Evolutionary conservation across 2,888 invertebrate species (phyloP).

Genomic region (Lordiphosa andalusiaca): DNA sequence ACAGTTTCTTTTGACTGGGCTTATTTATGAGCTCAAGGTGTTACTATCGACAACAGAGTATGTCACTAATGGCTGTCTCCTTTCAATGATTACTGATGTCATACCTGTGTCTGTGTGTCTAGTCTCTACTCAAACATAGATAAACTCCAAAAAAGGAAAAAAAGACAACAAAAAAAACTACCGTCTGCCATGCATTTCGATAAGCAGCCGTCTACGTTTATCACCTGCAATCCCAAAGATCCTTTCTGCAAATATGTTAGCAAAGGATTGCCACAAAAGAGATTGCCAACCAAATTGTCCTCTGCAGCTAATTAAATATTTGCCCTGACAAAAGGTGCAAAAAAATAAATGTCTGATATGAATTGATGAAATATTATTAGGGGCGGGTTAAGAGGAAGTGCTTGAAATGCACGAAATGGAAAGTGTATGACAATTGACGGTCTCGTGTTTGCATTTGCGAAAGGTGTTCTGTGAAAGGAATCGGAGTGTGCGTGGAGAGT

Average conservation of each 20-base stretch:
- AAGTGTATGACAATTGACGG: constrained; percentile 33
- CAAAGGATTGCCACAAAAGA: constrained; percentile 61
- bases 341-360: constrained; percentile 50
- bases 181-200: constrained; percentile 42
- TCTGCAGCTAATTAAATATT: constrained; percentile 69
- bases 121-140: constrained; percentile 7
- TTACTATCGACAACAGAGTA: constrained; percentile 21
- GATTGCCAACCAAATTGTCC: constrained; percentile 30
- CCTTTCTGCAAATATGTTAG: constrained; percentile 58
- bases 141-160: constrained; percentile 5
- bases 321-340: constrained; percentile 64
- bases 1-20: constrained; percentile 19
- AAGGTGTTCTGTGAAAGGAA: constrained; percentile 50
- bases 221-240: constrained; percentile 62
- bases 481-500: constrained; percentile 11
- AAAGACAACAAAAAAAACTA: constrained; percentile 19
- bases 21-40: constrained; percentile 64
- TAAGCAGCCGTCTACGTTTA: constrained; percentile 63
- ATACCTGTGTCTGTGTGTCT: constrained; percentile 17
- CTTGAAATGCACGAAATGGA: constrained; percentile 20
- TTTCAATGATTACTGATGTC: constrained; percentile 1
- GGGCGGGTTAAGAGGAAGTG: constrained; percentile 61
- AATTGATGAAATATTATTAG: constrained; percentile 47
- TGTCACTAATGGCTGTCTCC: constrained; percentile 27
- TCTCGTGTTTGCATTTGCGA: constrained; percentile 30